Evolutionary conservation across 2,888 invertebrate genomes (phyloP).

Genomic region (Amphipyra berbera): DNA sequence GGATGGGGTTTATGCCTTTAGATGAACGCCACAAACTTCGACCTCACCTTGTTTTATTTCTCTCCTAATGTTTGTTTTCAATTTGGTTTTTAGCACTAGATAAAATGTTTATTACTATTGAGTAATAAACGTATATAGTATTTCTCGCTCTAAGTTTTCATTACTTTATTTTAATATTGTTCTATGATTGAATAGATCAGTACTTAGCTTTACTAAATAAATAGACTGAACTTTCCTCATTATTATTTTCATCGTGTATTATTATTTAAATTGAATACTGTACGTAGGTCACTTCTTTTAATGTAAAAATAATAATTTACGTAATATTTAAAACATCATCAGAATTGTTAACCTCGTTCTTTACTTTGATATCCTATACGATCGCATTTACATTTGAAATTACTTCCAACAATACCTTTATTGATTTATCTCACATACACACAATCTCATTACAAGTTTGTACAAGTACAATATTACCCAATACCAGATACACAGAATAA

Average conservation of each 20-base stretch:
- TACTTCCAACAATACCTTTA: conserved; percentile 12
- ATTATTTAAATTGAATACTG: too few species aligned
- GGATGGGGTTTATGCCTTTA: neutral
- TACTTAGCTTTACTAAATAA: too few species aligned
- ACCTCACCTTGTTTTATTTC: conserved; percentile 15
- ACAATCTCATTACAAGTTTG: conserved; percentile 17
- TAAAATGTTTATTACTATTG: conserved; percentile 16
- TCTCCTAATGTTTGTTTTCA: conserved; percentile 4
- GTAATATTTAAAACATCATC: too few species aligned
- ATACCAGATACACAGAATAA: neutral
- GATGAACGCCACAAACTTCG: neutral
- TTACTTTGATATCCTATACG: too few species aligned
- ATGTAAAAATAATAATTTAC: too few species aligned
- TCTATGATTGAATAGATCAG: too few species aligned
- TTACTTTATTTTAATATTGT: neutral
- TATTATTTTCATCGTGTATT: too few species aligned
- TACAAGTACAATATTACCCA: conserved; percentile 8
- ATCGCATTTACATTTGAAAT: neutral
- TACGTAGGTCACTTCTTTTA: too few species aligned
- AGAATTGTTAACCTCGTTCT: too few species aligned
- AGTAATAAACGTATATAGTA: conserved; percentile 8
- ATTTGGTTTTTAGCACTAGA: conserved; percentile 10
- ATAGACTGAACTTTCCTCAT: too few species aligned
- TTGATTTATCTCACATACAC: conserved; percentile 22
- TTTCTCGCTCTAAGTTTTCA: neutral